Conservation (phyloP, 2,113 vertebrate species). For the Numenius arquata region DNA sequence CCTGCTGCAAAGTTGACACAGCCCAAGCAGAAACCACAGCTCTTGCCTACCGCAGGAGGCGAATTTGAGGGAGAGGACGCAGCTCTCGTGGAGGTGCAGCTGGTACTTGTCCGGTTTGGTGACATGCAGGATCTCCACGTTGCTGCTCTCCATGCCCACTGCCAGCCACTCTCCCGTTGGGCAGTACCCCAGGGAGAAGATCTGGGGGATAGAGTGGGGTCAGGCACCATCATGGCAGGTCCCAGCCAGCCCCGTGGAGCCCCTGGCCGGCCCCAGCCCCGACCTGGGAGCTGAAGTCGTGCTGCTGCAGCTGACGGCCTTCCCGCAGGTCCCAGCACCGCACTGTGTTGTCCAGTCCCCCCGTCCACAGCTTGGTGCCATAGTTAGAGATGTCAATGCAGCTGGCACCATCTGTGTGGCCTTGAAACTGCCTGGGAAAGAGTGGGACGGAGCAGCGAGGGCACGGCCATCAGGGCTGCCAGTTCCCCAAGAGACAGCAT, state of each 20-base stretch:
- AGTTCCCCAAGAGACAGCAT: not conserved
- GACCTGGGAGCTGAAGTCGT: slow-evolving; percentile 80
- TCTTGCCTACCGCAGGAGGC: slow-evolving; percentile 81
- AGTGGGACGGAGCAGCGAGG: not conserved
- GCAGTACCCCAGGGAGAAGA: slow-evolving; percentile 77
- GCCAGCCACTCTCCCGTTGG: slow-evolving; percentile 80
- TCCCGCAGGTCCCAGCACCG: slow-evolving; percentile 82
- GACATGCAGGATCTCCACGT: slow-evolving; percentile 81
- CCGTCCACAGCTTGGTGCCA: slow-evolving; percentile 76
- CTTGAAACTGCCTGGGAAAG: slow-evolving; percentile 70
- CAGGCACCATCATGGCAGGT: not conserved
- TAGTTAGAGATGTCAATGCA: slow-evolving; percentile 77
- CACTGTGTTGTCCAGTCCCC: slow-evolving; percentile 77
- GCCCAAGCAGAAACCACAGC: no score
- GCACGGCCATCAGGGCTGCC: not conserved
- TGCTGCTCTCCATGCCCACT: slow-evolving; percentile 83
- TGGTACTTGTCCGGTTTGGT: slow-evolving; percentile 33
- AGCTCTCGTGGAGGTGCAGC: slow-evolving; percentile 74
- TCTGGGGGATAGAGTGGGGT: slow-evolving; percentile 66
- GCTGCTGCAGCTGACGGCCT: slow-evolving; percentile 79
- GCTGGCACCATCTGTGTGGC: slow-evolving; percentile 77
- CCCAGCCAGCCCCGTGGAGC: not conserved
- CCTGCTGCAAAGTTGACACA: no score
- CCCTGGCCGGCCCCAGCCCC: not conserved
- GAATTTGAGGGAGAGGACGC: slow-evolving; percentile 88